These are phyloP conservation scores for Mormyrus hasselquistii DNA, from an alignment of 2,797 vertebrate genomes.

Conservation along the genomic window DNA sequence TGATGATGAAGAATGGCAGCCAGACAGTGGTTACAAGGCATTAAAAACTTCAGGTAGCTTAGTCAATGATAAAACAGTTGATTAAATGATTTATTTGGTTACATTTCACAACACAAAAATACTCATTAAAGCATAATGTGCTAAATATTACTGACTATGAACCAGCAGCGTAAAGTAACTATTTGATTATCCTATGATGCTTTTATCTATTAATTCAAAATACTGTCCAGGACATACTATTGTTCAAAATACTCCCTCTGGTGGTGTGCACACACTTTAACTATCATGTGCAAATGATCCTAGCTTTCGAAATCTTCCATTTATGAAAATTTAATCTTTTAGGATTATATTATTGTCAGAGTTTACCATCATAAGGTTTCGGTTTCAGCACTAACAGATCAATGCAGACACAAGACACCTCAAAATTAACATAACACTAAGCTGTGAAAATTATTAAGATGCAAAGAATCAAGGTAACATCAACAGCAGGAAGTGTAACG, in stretches of 20 bases:
- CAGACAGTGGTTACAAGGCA: background rate
- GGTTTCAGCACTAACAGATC: background rate
- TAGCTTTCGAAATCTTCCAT: background rate
- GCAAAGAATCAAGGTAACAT: background rate
- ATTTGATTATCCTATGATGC: background rate
- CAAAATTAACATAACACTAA: background rate
- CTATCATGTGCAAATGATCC: background rate
- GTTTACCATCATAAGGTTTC: background rate
- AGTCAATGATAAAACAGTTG: background rate
- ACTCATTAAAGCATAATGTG: background rate
- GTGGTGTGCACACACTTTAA: background rate
- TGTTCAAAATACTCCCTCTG: slow-evolving; percentile 8
- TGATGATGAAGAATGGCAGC: background rate
- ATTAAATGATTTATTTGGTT: background rate
- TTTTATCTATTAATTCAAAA: background rate
- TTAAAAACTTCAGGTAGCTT: background rate
- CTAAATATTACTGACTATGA: background rate
- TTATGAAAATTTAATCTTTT: background rate
- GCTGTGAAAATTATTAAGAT: background rate
- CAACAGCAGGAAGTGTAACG: background rate
- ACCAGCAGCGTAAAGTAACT: background rate
- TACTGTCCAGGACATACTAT: background rate
- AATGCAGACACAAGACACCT: background rate
- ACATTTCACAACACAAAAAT: background rate
- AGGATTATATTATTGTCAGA: background rate